phyloP scores from a whole-genome alignment of 2,113 vertebrate genomes.

The Tragelaphus buxtoni region DNA sequence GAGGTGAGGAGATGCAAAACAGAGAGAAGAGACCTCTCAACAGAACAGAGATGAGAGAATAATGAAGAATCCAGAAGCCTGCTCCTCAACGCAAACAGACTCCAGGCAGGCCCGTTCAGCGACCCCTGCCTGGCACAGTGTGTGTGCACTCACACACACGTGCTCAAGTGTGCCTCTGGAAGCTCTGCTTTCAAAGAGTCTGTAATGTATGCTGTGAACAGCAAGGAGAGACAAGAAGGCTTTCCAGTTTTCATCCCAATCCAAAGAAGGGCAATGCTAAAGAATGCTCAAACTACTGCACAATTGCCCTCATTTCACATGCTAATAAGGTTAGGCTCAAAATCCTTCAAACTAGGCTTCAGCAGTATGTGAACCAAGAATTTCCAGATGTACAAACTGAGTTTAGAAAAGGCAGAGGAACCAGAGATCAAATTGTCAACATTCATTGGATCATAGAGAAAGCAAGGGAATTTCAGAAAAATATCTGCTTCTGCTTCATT shows the following conservation, averaged over 20 bases:
- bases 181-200: no score
- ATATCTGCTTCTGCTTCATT: neutral
- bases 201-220: fast-evolving
- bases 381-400: no score
- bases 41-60: neutral
- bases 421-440: no score
- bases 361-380: no score
- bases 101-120: fast-evolving
- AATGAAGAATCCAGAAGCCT: neutral
- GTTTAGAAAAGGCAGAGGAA: no score
- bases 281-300: neutral
- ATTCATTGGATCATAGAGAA: no score
- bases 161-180: fast-evolving
- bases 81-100: neutral
- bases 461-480: neutral
- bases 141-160: fast-evolving
- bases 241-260: neutral
- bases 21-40: neutral
- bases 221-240: neutral
- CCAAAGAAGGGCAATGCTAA: neutral
- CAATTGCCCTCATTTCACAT: neutral
- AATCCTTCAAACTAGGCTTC: neutral
- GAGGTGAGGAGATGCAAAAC: neutral
- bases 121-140: neutral
- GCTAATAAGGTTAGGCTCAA: neutral